These are phyloP conservation scores for Polyommatus iphigenia DNA, from an alignment of 2,888 invertebrate species.

Conservation along the genomic window DNA sequence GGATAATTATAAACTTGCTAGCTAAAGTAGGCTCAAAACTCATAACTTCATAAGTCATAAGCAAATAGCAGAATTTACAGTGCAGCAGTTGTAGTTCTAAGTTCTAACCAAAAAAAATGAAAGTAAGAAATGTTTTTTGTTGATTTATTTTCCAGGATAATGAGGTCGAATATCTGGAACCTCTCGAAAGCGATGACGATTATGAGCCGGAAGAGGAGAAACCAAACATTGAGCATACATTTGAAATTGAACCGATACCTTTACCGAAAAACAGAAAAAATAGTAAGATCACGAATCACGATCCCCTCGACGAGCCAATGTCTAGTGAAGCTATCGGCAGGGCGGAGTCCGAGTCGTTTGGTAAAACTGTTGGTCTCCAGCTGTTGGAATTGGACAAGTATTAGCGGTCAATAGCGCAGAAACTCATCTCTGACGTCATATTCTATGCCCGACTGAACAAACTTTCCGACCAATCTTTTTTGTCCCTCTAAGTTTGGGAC, in stretches of 20 bases:
- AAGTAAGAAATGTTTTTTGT: no score
- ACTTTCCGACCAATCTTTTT: conserved; percentile 41
- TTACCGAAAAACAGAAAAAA: background rate
- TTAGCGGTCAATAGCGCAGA: conserved; percentile 51
- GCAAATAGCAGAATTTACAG: no score
- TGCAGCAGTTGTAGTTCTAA: no score
- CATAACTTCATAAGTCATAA: no score
- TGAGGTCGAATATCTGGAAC: background rate
- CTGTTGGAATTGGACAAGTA: conserved; percentile 45
- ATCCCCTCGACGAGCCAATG: background rate
- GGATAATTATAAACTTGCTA: no score
- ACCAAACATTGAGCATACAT: background rate
- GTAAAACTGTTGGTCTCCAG: conserved; percentile 47
- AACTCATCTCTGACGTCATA: conserved; percentile 54
- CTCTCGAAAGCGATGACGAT: background rate
- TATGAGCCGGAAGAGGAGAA: background rate
- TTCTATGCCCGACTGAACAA: conserved; percentile 49
- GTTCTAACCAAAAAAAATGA: no score
- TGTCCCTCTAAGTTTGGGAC: conserved; percentile 28
- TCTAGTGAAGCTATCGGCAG: background rate
- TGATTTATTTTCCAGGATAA: background rate
- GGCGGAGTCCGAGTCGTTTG: conserved; percentile 41
- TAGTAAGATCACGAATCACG: background rate
- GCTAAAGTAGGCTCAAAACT: no score
- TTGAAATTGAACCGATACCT: background rate